phyloP scores from a whole-genome alignment of 2,888 invertebrate genomes.

The Apamea anceps region DNA sequence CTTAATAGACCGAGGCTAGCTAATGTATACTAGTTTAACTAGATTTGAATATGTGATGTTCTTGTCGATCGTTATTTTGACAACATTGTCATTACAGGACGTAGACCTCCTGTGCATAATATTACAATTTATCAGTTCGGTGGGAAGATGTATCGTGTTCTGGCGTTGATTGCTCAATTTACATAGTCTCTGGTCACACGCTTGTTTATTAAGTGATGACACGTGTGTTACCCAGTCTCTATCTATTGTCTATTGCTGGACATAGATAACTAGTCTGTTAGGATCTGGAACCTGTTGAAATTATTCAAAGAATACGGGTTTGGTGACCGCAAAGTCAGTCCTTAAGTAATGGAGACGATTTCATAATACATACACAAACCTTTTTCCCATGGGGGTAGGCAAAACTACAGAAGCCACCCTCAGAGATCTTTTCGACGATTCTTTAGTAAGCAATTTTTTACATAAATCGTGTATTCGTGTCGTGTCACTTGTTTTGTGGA shows the following conservation, averaged over 20 bases:
- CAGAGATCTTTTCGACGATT: neutral
- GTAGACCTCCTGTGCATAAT: constrained; percentile 61
- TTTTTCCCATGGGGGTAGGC: neutral
- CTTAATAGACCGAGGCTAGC: constrained; percentile 76
- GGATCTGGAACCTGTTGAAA: neutral
- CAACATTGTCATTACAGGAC: constrained; percentile 70
- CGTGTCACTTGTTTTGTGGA: neutral
- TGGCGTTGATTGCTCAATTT: constrained; percentile 56
- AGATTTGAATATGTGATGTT: constrained; percentile 73
- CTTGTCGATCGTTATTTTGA: constrained; percentile 71
- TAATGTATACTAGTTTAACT: constrained; percentile 75
- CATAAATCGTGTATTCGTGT: neutral
- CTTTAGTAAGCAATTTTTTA: neutral
- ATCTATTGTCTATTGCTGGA: constrained; percentile 7
- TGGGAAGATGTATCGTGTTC: constrained; percentile 40
- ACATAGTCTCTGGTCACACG: constrained; percentile 36
- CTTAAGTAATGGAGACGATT: neutral
- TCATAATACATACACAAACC: neutral
- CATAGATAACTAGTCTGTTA: neutral
- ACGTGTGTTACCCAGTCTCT: constrained; percentile 15
- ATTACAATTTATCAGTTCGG: constrained; percentile 50
- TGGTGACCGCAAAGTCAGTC: constrained; percentile 11
- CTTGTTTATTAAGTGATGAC: constrained; percentile 19
- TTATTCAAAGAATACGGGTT: constrained; percentile 31
- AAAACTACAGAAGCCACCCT: neutral